phyloP scores from a whole-genome alignment of 2,113 vertebrate species.

The Athene noctua region DNA sequence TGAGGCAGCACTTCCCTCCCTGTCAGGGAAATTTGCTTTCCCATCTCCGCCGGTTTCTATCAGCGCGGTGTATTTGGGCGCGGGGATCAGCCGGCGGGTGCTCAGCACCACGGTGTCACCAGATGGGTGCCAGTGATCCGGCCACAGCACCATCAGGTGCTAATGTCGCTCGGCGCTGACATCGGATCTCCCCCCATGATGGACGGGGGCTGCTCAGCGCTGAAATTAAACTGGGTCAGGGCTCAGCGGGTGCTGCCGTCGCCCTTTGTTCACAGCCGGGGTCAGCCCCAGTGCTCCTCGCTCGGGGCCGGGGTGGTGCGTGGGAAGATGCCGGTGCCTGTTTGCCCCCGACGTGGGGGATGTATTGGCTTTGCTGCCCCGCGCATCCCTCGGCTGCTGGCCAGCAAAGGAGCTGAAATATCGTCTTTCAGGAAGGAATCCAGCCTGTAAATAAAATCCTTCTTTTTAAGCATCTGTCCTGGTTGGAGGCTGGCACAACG shows the following conservation, averaged over 20 bases:
- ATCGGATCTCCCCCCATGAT: not conserved
- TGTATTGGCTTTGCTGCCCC: fast-evolving
- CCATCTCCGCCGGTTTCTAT: not conserved
- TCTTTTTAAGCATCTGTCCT: not conserved
- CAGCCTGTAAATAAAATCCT: not conserved
- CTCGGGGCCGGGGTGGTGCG: fast-evolving
- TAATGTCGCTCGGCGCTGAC: fast-evolving
- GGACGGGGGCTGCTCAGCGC: fast-evolving
- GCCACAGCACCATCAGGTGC: fast-evolving
- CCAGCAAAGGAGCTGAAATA: not conserved
- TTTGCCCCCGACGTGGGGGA: not conserved
- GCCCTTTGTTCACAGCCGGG: fast-evolving
- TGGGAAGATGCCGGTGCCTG: not conserved
- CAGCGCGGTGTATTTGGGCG: fast-evolving
- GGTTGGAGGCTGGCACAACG: fast-evolving
- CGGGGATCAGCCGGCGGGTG: fast-evolving
- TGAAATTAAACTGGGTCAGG: not conserved
- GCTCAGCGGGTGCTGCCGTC: not conserved
- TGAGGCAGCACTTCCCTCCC: not conserved
- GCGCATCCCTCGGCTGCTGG: fast-evolving
- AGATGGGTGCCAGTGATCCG: fast-evolving
- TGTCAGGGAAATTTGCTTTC: not conserved
- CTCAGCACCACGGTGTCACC: fast-evolving
- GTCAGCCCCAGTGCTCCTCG: not conserved
- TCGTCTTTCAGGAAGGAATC: not conserved